A percentile compares a stretch with the other conserved stretches of the same genome.
Evolutionary conservation across 2,113 vertebrate species (phyloP).

Genomic region (Girardinichthys multiradiatus): DNA sequence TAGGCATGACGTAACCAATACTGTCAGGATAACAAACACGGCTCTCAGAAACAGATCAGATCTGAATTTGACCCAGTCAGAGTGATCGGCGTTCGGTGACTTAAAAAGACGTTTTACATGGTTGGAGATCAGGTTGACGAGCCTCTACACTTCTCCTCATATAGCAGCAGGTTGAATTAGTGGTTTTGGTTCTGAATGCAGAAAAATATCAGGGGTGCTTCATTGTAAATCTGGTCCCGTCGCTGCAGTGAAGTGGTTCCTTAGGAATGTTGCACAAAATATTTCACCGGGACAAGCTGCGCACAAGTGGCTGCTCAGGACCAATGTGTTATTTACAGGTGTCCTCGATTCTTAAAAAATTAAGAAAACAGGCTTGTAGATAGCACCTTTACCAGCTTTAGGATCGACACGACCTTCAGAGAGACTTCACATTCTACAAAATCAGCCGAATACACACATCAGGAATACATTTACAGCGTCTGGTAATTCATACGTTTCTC

Average conservation of each 20-base stretch:
- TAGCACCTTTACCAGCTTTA: slow-evolving; percentile 14
- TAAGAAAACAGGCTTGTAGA: slow-evolving; percentile 5
- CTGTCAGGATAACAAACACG: slow-evolving; percentile 64
- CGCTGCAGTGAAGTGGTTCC: slow-evolving; percentile 30
- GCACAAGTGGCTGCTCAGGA: slow-evolving; percentile 14
- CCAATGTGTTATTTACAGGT: slow-evolving; percentile 28
- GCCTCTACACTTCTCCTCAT: neutral
- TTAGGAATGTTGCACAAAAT: slow-evolving; percentile 9
- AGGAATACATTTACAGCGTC: slow-evolving; percentile 58
- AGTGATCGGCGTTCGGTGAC: slow-evolving; percentile 1
- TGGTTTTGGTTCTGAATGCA: slow-evolving; percentile 68
- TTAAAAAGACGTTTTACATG: slow-evolving; percentile 25
- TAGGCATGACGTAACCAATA: slow-evolving; percentile 70
- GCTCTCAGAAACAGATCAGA: slow-evolving; percentile 40
- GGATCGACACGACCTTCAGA: slow-evolving; percentile 41
- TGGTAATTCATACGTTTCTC: slow-evolving; percentile 7
- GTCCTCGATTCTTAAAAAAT: slow-evolving; percentile 5
- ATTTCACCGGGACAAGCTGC: neutral
- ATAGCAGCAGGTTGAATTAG: slow-evolving; percentile 63
- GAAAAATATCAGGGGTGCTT: slow-evolving; percentile 24
- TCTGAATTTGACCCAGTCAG: slow-evolving; percentile 34
- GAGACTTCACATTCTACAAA: slow-evolving; percentile 51
- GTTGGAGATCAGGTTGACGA: neutral
- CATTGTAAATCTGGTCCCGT: slow-evolving; percentile 62
- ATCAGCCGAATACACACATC: slow-evolving; percentile 34